A percentile compares a stretch with the other conserved stretches of the same genome.
Evolutionary conservation across 2,797 vertebrate species (phyloP).

Genomic region (Spatula clypeata): DNA sequence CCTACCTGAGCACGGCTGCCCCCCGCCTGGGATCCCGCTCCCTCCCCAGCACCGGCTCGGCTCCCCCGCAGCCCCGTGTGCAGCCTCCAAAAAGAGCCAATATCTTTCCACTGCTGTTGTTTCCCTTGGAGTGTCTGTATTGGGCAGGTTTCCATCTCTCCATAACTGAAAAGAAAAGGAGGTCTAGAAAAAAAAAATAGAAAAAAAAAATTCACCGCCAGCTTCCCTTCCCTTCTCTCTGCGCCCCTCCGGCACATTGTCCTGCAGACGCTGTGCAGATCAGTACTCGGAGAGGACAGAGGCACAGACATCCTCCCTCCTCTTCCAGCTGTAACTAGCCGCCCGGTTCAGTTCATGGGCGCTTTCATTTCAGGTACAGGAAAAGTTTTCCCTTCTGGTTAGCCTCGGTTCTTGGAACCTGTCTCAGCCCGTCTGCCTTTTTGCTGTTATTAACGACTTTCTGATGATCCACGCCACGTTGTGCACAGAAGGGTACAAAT

Average conservation of each 20-base stretch:
- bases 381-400: conserved; percentile 33
- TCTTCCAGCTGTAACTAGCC: not conserved
- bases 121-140: conserved; percentile 54
- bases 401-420: conserved; percentile 63
- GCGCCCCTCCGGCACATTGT: not conserved
- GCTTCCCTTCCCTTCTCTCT: not conserved
- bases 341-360: not conserved
- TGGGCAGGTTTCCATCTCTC: conserved; percentile 64
- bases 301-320: not conserved
- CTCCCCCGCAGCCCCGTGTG: not conserved
- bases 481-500: not conserved
- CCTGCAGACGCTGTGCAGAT: not conserved
- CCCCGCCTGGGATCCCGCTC: not conserved
- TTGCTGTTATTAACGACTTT: conserved; percentile 47
- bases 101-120: conserved; percentile 56
- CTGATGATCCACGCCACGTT: conserved; percentile 51
- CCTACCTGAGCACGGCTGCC: not conserved
- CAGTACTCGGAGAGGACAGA: not conserved
- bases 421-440: conserved; percentile 60
- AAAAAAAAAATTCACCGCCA: not conserved
- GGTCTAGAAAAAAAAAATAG: not conserved
- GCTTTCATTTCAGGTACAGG: conserved; percentile 58
- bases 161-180: conserved; percentile 50
- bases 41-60: not conserved
- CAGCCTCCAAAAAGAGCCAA: conserved; percentile 29